Evolutionary conservation across 2,888 invertebrate genomes (phyloP).

Genomic region (Chymomyza caudatula): DNA sequence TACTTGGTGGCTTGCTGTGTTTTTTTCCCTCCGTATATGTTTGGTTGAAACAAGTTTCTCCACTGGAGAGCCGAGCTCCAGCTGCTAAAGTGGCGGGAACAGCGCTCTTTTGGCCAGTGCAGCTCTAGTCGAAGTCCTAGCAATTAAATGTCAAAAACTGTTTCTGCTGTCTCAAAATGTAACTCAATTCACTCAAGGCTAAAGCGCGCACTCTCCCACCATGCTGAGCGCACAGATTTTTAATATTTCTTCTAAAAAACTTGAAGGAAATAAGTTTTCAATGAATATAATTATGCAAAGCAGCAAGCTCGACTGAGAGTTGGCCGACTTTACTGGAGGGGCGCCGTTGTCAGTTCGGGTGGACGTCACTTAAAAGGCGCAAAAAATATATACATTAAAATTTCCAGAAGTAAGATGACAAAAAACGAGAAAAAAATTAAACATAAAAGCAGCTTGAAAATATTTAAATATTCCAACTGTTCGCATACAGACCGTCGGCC

Average conservation of each 20-base stretch:
- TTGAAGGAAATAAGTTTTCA: slow-evolving; percentile 73
- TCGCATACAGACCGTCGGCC: slow-evolving; percentile 13
- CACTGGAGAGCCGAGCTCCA: slow-evolving; percentile 7
- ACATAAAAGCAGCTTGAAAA: slow-evolving; percentile 64
- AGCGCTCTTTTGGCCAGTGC: not conserved
- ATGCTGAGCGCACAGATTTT: not conserved
- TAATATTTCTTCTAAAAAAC: slow-evolving; percentile 24
- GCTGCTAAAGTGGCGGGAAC: not conserved
- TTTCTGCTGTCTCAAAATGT: slow-evolving; percentile 47
- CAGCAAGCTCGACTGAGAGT: slow-evolving; percentile 37
- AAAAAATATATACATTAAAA: slow-evolving; percentile 44
- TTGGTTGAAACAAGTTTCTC: slow-evolving; percentile 54
- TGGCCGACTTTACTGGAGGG: not conserved
- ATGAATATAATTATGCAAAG: slow-evolving; percentile 77
- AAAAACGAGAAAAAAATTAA: slow-evolving; percentile 37
- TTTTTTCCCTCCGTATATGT: not conserved
- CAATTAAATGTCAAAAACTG: slow-evolving; percentile 66
- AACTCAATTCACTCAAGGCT: slow-evolving; percentile 53
- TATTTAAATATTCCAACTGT: slow-evolving; percentile 60
- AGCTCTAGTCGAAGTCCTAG: slow-evolving; percentile 30
- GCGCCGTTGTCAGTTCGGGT: slow-evolving; percentile 22
- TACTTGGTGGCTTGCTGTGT: slow-evolving; percentile 13
- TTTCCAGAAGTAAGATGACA: slow-evolving; percentile 36
- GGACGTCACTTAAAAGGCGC: slow-evolving; percentile 30
- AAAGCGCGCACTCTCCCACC: not conserved